Evolutionary conservation across 2,888 invertebrate genomes (phyloP), one percentile per base, ranked within the genome.

Genomic region (Harmothoe impar): DNA sequence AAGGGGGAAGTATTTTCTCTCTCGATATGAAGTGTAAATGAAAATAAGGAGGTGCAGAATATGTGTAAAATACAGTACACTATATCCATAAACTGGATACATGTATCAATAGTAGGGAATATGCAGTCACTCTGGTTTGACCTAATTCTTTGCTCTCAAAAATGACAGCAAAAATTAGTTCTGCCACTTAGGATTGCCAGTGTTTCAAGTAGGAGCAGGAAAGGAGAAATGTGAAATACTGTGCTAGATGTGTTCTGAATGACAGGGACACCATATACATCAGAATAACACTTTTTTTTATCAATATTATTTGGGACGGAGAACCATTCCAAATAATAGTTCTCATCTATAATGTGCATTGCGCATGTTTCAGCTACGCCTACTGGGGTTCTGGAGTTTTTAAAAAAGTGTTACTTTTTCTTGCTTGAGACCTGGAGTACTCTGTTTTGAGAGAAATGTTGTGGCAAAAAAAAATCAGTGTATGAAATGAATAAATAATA

Each of bases 321-420:
- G 33, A 12, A 29, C 3, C 20, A 35, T 81, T 81, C n/a, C 81
- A 81, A 81, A 81, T 23, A 43, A 81, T 81, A 81, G 5, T 77
- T 23, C 1, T 15, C 1, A 29, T 31, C 25, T 77, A 29, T 29
- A 15, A 31, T 77, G 31, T 43, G 43, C 43, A 43, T 29, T 25
- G 25, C 17, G 0, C 35, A 81, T 81, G 20, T 62, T 62, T n/a
- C 62, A 62, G 0, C 23, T 62, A 62, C 15, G 23, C 15, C 62
- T 62, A n/a, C 62, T 12, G 15, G 23, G 20, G 25, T 29, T 29
- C 25, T 72, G 5, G 25, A 62, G 3, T 43, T 43, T 43, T 7
- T 72, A 29, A 72, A 29, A 29, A 72, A 1, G 43, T 3, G 33
- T 81, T 81, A 81, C 81, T 81, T 81, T 81, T 33, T 81, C 81